phyloP scores from a whole-genome alignment of 2,888 invertebrate species.

The Sepiola atlantica region DNA sequence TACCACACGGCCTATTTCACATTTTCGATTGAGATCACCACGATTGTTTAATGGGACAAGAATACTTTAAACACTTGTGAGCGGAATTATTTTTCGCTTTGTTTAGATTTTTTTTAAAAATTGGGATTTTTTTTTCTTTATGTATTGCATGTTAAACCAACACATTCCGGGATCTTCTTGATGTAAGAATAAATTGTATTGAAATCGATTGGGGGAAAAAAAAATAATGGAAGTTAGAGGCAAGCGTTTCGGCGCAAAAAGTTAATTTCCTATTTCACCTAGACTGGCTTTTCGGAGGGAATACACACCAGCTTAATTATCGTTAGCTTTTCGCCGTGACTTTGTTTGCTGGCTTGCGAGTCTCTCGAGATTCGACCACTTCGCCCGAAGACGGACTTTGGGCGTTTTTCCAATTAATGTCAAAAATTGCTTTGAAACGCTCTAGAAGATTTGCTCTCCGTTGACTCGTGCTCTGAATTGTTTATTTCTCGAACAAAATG shows the following conservation, averaged over 20 bases:
- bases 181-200: neutral
- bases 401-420: neutral
- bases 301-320: conserved; percentile 21
- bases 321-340: neutral
- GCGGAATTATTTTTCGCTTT: neutral
- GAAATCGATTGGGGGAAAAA: neutral
- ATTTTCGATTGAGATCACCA: too few species aligned
- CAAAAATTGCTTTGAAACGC: conserved; percentile 10
- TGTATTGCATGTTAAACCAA: neutral
- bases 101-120: too few species aligned
- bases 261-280: neutral
- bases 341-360: neutral
- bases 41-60: too few species aligned
- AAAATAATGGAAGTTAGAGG: neutral
- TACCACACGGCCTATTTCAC: too few species aligned
- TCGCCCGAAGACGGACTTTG: neutral
- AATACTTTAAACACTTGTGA: too few species aligned
- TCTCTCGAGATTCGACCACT: neutral
- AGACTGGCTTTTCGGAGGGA: neutral
- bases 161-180: neutral
- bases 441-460: neutral
- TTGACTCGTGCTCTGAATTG: neutral
- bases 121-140: neutral
- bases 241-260: neutral
- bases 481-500: neutral